A percentile compares a stretch with the other conserved stretches of the same genome.
Conservation (phyloP, 2,888 invertebrate genomes). For the Lasius fuliginosus region DNA sequence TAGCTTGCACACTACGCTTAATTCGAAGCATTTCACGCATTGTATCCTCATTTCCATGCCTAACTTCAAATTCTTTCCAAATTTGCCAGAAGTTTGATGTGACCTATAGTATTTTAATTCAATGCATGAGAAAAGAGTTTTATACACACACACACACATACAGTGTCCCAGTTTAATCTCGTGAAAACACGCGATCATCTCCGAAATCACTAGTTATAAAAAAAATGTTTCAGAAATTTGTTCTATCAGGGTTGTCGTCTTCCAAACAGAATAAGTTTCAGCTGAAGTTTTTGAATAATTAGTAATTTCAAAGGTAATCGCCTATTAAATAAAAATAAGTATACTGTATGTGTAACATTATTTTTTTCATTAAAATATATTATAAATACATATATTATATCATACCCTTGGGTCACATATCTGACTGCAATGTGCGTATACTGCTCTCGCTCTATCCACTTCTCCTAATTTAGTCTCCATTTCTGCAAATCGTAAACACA, state of each 20-base stretch:
- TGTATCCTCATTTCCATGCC: slow-evolving; percentile 99
- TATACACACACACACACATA: not conserved
- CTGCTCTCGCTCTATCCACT: slow-evolving; percentile 98
- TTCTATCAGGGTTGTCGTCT: not conserved
- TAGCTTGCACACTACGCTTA: slow-evolving; percentile 98
- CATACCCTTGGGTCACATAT: slow-evolving; percentile 97
- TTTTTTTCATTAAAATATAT: not conserved
- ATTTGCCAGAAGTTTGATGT: slow-evolving; percentile 56
- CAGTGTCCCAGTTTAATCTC: not conserved
- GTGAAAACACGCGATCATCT: not conserved
- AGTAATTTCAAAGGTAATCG: not conserved
- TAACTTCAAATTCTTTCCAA: slow-evolving; percentile 96
- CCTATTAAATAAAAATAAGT: not conserved
- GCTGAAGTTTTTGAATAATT: not conserved
- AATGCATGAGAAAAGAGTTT: not conserved
- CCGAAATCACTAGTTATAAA: not conserved
- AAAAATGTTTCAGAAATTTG: not conserved
- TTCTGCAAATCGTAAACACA: slow-evolving; percentile 98
- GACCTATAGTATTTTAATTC: slow-evolving; percentile 40
- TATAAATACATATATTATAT: slow-evolving; percentile 89
- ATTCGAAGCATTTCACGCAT: slow-evolving; percentile 99
- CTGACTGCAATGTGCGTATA: slow-evolving; percentile 99
- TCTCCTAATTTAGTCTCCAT: slow-evolving; percentile 99
- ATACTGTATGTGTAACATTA: not conserved
- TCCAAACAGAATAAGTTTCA: not conserved